Evolutionary conservation across 2,888 invertebrate species (phyloP).

Genomic region (Torymus aiolomorphi): DNA sequence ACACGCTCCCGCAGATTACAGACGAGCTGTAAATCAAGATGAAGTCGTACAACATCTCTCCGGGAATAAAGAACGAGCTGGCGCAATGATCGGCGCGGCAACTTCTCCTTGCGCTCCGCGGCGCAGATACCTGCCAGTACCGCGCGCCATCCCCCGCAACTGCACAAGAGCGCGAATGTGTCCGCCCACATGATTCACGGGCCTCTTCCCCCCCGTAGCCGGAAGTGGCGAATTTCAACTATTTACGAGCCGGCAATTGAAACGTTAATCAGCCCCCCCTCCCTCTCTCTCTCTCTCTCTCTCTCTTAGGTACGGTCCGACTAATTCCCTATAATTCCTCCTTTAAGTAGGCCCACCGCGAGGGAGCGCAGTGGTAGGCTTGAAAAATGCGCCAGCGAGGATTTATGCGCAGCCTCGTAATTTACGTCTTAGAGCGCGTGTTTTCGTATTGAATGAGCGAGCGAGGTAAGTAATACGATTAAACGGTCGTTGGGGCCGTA

Average conservation of each 20-base stretch:
- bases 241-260: slow-evolving; percentile 54
- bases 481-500: neutral
- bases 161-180: slow-evolving; percentile 18
- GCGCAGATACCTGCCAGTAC: neutral
- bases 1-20: slow-evolving; percentile 11
- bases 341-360: slow-evolving; percentile 35
- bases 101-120: neutral
- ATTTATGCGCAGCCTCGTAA: slow-evolving; percentile 49
- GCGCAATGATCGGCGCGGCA: slow-evolving; percentile 1
- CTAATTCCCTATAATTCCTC: slow-evolving; percentile 54
- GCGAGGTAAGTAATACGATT: slow-evolving; percentile 38
- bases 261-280: slow-evolving; percentile 47
- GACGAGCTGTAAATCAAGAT: slow-evolving; percentile 48
- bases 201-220: neutral
- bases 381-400: slow-evolving; percentile 11
- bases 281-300: neutral
- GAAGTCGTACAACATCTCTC: slow-evolving; percentile 41
- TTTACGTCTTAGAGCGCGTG: slow-evolving; percentile 29
- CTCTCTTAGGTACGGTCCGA: neutral
- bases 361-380: neutral
- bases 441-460: slow-evolving; percentile 24
- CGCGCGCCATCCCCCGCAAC: neutral
- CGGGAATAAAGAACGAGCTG: neutral
- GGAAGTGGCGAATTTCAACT: slow-evolving; percentile 51
- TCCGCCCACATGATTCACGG: slow-evolving; percentile 52